Evolutionary conservation across 2,888 invertebrate species (phyloP).

Genomic region (Chrysina gloriosa): DNA sequence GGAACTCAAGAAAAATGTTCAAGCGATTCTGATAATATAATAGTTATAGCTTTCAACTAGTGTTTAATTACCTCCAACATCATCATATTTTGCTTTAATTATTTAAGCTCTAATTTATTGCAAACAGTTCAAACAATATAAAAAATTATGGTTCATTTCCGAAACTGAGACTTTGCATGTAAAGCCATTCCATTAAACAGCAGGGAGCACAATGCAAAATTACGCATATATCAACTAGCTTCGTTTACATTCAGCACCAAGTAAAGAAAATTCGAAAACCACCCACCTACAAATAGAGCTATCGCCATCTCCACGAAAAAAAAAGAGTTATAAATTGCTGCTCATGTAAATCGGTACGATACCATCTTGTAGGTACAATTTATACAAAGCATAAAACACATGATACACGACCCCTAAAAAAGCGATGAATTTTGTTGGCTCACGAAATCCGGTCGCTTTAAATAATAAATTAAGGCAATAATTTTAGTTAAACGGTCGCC

Average conservation of each 20-base stretch:
- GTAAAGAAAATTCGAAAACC: background rate
- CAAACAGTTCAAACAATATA: too few species aligned
- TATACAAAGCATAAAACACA: slow-evolving; percentile 23
- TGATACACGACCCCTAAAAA: slow-evolving; percentile 13
- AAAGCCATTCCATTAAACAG: background rate
- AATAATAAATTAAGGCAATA: slow-evolving; percentile 32
- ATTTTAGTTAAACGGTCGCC: slow-evolving; percentile 23
- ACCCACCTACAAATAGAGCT: background rate
- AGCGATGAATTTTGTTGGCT: background rate
- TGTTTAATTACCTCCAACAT: too few species aligned
- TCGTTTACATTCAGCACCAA: background rate
- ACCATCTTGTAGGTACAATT: slow-evolving; percentile 11
- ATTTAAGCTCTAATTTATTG: too few species aligned
- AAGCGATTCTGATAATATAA: too few species aligned
- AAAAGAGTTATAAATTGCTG: slow-evolving; percentile 24
- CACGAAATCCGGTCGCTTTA: slow-evolving; percentile 11
- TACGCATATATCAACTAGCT: background rate
- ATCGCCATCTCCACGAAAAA: background rate
- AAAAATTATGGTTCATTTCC: too few species aligned
- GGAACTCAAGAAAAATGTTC: too few species aligned
- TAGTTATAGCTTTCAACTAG: too few species aligned
- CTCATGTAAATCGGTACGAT: slow-evolving; percentile 9
- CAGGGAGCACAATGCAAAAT: background rate
- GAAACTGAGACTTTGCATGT: background rate
- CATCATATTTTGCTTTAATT: too few species aligned